Evolutionary conservation across 2,113 vertebrate species (phyloP).

Genomic region (Sinocyclocheilus anophthalmus): DNA sequence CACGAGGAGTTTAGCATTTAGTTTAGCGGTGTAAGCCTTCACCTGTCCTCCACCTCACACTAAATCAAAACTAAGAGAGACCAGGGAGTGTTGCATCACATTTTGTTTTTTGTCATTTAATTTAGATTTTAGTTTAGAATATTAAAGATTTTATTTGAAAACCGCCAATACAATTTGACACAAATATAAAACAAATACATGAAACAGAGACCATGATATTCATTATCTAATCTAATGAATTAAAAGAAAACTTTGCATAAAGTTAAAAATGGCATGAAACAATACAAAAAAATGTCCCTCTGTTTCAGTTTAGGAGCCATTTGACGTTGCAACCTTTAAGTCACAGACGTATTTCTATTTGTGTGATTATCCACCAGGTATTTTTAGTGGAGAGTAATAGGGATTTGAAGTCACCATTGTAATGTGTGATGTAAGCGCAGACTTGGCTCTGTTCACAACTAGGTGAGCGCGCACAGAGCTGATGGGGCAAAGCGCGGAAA

Average conservation of each 20-base stretch:
- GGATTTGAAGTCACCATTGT: constrained; percentile 85
- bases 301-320: neutral
- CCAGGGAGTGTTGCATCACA: neutral
- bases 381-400: constrained; percentile 79
- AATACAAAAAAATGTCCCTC: too few relatives aligned
- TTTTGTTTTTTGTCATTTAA: neutral
- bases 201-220: neutral
- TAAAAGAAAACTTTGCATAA: neutral
- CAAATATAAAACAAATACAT: neutral
- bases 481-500: neutral
- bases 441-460: constrained; percentile 86
- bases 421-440: constrained; percentile 90
- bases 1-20: constrained; percentile 46
- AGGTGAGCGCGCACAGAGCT: constrained; percentile 59
- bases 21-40: constrained; percentile 1
- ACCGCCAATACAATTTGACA: neutral
- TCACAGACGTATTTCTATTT: constrained; percentile 1
- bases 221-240: neutral
- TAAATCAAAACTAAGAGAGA: neutral
- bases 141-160: neutral
- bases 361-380: constrained; percentile 83
- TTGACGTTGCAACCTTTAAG: neutral
- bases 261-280: too few relatives aligned
- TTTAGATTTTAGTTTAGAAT: neutral
- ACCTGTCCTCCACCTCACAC: neutral